These are phyloP conservation scores for Trichoplusia ni DNA, from an alignment of 1,140 invertebrate species.

Conservation along the genomic window DNA sequence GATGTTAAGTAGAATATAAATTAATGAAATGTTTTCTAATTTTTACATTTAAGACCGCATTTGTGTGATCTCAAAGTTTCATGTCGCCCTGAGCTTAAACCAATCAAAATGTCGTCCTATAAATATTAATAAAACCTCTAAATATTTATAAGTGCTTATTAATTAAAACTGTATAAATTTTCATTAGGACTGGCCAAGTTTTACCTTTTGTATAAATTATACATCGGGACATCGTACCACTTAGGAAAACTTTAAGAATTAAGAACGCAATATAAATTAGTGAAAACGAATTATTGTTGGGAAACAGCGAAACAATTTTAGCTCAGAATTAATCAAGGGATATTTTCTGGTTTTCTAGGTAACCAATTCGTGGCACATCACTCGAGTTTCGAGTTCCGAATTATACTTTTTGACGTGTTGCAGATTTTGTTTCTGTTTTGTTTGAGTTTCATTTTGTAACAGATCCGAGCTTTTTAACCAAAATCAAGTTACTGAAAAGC, in stretches of 20 bases:
- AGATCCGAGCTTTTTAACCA: no score
- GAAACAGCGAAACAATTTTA: slow-evolving; percentile 61
- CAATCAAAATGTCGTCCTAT: slow-evolving; percentile 23
- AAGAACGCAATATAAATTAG: slow-evolving; percentile 64
- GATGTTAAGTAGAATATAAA: no score
- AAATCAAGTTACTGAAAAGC: no score
- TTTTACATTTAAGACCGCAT: no score
- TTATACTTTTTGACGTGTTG: no score
- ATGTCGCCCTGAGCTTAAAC: no score
- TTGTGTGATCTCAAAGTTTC: no score
- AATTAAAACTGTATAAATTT: slow-evolving; percentile 50
- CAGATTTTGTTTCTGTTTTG: not conserved
- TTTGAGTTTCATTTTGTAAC: not conserved
- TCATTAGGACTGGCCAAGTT: slow-evolving; percentile 42
- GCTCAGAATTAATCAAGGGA: slow-evolving; percentile 16
- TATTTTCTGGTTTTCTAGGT: not conserved
- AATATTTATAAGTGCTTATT: slow-evolving; percentile 34
- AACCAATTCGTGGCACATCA: not conserved
- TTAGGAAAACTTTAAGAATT: slow-evolving; percentile 53
- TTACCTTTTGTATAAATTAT: slow-evolving; percentile 57
- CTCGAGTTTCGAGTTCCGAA: not conserved
- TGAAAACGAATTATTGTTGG: slow-evolving; percentile 61
- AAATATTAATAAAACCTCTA: slow-evolving; percentile 50
- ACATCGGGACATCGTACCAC: slow-evolving; percentile 48
- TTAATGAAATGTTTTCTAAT: no score